These are phyloP conservation scores for Pipistrellus nathusii DNA, from an alignment of 2,797 vertebrate genomes.

Conservation along the genomic window DNA sequence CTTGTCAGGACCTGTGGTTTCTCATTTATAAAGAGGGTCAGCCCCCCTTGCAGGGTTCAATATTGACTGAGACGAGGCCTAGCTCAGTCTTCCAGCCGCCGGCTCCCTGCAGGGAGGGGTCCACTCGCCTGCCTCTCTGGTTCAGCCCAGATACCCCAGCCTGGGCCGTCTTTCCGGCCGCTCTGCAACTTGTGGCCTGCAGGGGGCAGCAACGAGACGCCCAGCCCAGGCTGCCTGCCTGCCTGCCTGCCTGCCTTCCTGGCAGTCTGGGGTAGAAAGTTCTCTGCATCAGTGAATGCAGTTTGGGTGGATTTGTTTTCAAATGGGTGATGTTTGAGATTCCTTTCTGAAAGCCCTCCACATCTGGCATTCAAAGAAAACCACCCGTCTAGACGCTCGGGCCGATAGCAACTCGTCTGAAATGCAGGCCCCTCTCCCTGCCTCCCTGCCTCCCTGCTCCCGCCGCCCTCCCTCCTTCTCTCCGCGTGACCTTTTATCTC, in stretches of 20 bases:
- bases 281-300: conserved; percentile 70
- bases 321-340: conserved; percentile 77
- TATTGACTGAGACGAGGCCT: not conserved
- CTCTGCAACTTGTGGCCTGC: not conserved
- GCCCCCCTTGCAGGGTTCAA: not conserved
- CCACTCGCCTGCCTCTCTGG: not conserved
- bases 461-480: conserved; percentile 52
- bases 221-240: not conserved
- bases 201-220: conserved; percentile 76
- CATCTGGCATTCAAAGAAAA: conserved; percentile 84
- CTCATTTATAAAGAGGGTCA: not conserved
- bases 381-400: conserved; percentile 81
- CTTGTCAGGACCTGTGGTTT: not conserved
- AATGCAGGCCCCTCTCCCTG: conserved; percentile 77
- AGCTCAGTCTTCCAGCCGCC: not conserved
- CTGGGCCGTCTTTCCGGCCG: not conserved
- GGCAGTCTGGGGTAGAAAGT: conserved; percentile 68
- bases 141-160: fast-evolving
- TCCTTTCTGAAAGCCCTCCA: conserved; percentile 73
- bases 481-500: conserved; percentile 84
- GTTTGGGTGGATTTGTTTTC: conserved; percentile 79
- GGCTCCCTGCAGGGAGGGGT: too few species aligned
- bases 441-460: conserved; percentile 58
- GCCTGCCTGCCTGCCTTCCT: not conserved
- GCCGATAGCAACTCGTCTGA: conserved; percentile 73